A percentile compares a stretch with the other conserved stretches of the same genome.
Evolutionary conservation across 2,888 invertebrate genomes (phyloP).

Genomic region (Cheilosia impressa): DNA sequence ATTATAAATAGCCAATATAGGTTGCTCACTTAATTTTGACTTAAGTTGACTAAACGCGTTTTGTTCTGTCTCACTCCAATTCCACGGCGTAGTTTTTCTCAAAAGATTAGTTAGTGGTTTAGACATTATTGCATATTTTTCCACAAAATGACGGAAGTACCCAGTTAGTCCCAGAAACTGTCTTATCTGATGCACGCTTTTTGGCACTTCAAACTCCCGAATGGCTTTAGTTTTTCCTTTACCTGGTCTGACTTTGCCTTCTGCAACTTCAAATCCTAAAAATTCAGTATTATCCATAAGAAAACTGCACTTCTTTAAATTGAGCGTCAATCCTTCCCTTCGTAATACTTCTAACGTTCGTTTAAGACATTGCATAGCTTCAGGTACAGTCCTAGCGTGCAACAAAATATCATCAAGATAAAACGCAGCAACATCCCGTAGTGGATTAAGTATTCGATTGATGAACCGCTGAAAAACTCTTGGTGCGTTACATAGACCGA

Average conservation of each 20-base stretch:
- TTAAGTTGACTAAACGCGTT: no score
- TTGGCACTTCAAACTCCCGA: background rate
- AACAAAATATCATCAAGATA: slow-evolving; percentile 11
- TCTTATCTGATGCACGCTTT: background rate
- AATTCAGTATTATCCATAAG: background rate
- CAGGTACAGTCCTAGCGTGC: background rate
- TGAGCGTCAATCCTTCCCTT: slow-evolving; percentile 15
- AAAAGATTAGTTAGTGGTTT: no score
- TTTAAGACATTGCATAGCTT: background rate
- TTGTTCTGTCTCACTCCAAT: no score
- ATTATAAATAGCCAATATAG: no score
- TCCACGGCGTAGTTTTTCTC: no score
- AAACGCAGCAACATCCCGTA: slow-evolving; percentile 5
- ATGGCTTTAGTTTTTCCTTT: background rate
- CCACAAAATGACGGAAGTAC: background rate
- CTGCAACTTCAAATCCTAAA: background rate
- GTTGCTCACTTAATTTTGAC: no score
- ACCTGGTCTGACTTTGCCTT: background rate
- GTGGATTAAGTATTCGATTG: background rate
- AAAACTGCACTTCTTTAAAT: background rate
- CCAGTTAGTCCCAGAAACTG: background rate
- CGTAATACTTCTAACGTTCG: background rate
- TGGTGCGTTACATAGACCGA: slow-evolving; percentile 2
- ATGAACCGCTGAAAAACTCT: slow-evolving; percentile 19
- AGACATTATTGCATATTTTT: no score